Evolutionary conservation across 2,797 vertebrate species (phyloP), one percentile per base, ranked within the genome.

Genomic region (Alosa sapidissima): DNA sequence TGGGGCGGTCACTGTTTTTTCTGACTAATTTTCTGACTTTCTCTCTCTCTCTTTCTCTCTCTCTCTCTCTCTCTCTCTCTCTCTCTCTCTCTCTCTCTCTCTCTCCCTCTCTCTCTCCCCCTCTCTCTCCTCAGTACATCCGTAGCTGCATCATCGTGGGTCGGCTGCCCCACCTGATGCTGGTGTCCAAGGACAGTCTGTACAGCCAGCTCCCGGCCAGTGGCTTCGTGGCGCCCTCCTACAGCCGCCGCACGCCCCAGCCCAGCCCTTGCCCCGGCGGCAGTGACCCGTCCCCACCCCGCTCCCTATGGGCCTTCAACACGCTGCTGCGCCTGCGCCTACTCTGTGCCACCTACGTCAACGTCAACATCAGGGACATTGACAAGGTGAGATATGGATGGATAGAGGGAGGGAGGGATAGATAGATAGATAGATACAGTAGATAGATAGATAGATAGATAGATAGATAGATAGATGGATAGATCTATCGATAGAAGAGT

Each of bases 361-460:
- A 96, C 9, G 96, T 96, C 85, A 96, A 96, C 92, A 96, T 96
- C 90, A 85, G 96, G 36, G 96, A 96, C 87, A 96, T 96, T 0
- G 95, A 96, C 84, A 96, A 95, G 95, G 95, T 95, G 28, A 81
- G 81, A 19, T 1, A 19, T 33, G 33, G 2, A 21, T 4, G 16
- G 2, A 45, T 10, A 28, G 47, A 41, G 33, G 14, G 16, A 16
- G 13, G 14, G 41, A 81, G 14, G 78, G 36, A 51, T 13, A 8
- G 62, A 68, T 2, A 1, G 28, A 24, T 36, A 11, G 62, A 68
- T 11, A 6, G 24, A n/a, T n/a, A n/a, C n/a, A n/a, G n/a, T 58
- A n/a, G 5, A 58, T 13, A 62, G 60, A 62, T n/a, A 24, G 60
- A 62, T 8, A 24, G n/a, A n/a, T 58, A 58, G 19, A 58, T 58